Evolutionary conservation across 2,113 vertebrate genomes (phyloP).

Genomic region (Lucifuga dentata): DNA sequence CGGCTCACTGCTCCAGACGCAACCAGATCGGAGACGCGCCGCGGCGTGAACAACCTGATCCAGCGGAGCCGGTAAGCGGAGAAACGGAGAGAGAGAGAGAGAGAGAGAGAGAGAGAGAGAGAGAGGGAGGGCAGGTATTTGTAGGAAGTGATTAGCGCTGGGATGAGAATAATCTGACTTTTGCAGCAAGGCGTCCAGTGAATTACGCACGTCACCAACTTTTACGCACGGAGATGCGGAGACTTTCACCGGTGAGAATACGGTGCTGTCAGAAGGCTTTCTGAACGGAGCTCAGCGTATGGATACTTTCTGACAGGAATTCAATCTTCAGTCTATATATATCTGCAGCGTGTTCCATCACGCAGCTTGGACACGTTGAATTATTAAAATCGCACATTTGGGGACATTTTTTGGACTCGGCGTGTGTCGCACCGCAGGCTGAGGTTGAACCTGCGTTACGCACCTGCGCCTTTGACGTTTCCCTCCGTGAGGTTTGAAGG

Average conservation of each 20-base stretch:
- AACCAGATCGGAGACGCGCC: conserved; percentile 55
- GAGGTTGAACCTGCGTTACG: conserved; percentile 19
- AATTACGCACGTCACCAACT: conserved; percentile 64
- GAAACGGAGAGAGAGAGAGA: background rate
- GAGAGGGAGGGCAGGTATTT: background rate
- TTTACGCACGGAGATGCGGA: conserved; percentile 69
- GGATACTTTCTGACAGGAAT: background rate
- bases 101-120: background rate
- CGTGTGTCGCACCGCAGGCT: background rate
- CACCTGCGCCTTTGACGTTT: conserved; percentile 50
- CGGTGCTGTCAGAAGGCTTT: background rate
- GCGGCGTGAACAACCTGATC: conserved; percentile 50
- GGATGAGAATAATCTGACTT: conserved; percentile 30
- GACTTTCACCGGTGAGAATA: conserved; percentile 14
- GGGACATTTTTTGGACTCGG: conserved; percentile 2
- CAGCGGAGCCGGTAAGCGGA: background rate
- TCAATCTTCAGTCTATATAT: background rate
- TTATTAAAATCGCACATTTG: background rate
- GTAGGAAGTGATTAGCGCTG: conserved; percentile 5
- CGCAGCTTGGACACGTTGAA: conserved; percentile 22
- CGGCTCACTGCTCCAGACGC: conserved; percentile 36
- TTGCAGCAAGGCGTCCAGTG: conserved; percentile 17
- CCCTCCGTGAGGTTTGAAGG: conserved; percentile 26
- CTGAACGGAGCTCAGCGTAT: background rate
- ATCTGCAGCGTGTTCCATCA: too few species aligned